These are phyloP conservation scores for Picathartes gymnocephalus DNA, from an alignment of 2,113 vertebrate species.

Conservation along the genomic window DNA sequence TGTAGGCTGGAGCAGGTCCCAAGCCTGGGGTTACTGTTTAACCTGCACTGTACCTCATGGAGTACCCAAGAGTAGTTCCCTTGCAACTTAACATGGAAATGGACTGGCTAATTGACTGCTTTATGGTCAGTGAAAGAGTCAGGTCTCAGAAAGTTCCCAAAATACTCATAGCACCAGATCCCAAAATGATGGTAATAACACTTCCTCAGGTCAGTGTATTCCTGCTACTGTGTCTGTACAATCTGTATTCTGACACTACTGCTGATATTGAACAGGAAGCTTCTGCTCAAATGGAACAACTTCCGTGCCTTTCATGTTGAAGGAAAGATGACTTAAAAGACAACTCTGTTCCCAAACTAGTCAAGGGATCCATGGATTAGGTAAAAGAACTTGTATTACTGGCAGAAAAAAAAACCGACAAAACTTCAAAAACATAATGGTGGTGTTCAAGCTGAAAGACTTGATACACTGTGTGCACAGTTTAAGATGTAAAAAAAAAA, in stretches of 20 bases:
- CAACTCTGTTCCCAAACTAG: neutral
- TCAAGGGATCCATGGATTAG: neutral
- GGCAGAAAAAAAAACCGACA: neutral
- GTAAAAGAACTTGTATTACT: neutral
- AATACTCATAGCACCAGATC: neutral
- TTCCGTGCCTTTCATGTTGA: neutral
- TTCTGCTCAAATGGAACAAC: neutral
- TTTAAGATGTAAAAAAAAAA: neutral
- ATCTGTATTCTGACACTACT: neutral
- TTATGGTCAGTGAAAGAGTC: neutral
- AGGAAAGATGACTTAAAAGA: neutral
- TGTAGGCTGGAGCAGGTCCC: neutral
- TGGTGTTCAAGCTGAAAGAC: neutral
- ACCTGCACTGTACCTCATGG: accelerated
- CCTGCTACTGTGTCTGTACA: neutral
- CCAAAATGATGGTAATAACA: neutral
- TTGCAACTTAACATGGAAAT: neutral
- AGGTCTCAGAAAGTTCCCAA: neutral
- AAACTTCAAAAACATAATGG: neutral
- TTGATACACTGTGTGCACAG: neutral
- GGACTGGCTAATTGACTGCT: neutral
- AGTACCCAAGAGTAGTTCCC: neutral
- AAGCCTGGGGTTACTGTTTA: neutral
- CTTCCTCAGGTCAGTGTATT: neutral
- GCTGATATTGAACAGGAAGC: neutral